Evolutionary conservation across 1,140 invertebrate species (phyloP).

Genomic region (Bombus terrestris): DNA sequence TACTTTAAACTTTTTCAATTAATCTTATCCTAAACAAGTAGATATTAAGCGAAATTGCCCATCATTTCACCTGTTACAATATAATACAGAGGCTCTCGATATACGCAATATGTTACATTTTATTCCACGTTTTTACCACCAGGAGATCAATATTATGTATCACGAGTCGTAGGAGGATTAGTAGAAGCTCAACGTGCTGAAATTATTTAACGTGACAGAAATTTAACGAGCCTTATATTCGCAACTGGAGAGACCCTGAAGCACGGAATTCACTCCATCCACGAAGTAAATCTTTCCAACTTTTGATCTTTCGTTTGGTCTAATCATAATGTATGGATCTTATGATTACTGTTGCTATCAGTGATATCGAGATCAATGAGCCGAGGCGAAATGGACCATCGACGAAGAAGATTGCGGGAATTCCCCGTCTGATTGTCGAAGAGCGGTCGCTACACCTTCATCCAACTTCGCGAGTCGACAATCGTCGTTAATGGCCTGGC

Average conservation of each 20-base stretch:
- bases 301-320: background rate
- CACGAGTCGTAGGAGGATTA: background rate
- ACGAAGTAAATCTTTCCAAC: background rate
- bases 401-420: slow-evolving; percentile 36
- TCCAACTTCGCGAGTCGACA: slow-evolving; percentile 32
- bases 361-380: slow-evolving; percentile 24
- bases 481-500: slow-evolving; percentile 58
- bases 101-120: background rate
- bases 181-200: background rate
- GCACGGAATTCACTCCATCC: too few relatives aligned
- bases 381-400: slow-evolving; percentile 31
- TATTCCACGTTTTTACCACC: background rate
- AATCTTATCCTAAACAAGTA: background rate
- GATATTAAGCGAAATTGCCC: background rate
- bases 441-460: slow-evolving; percentile 18
- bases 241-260: background rate
- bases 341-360: background rate
- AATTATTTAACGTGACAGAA: slow-evolving; percentile 3
- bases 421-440: slow-evolving; percentile 44
- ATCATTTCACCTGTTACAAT: background rate
- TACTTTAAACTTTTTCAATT: too few relatives aligned
- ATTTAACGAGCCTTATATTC: slow-evolving; percentile 17
- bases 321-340: slow-evolving; percentile 12
- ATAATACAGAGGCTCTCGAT: background rate
- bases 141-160: background rate